Conservation (phyloP, 2,113 vertebrate species). For the Vulpes vulpes region DNA sequence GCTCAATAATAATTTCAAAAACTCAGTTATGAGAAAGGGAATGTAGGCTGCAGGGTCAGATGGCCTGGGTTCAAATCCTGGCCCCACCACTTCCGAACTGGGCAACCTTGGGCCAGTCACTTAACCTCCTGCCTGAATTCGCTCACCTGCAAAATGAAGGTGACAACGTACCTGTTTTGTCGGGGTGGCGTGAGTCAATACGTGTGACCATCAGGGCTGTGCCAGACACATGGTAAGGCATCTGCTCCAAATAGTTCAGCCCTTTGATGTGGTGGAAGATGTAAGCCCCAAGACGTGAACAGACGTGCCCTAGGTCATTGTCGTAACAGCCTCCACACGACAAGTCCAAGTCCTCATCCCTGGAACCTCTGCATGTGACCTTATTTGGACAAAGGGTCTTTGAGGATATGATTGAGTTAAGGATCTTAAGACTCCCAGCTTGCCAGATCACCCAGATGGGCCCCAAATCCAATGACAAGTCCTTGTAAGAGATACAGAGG, state of each 20-base stretch:
- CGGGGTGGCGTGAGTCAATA: not conserved
- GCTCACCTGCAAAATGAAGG: not conserved
- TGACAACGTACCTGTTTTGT: not conserved
- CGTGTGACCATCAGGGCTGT: rapidly evolving
- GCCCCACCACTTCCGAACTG: not conserved
- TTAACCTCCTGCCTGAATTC: not conserved
- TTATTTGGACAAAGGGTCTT: not conserved
- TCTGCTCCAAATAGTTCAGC: not conserved
- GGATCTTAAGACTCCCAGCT: not conserved
- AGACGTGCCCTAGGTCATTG: not conserved
- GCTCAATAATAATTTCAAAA: not conserved
- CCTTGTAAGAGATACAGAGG: not conserved
- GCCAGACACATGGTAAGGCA: not conserved
- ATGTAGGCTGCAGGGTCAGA: no score
- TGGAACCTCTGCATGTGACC: not conserved
- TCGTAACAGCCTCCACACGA: not conserved
- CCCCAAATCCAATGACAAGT: not conserved
- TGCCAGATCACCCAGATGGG: not conserved
- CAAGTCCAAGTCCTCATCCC: not conserved
- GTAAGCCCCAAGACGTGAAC: not conserved
- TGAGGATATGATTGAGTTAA: not conserved
- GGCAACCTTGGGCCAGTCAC: not conserved
- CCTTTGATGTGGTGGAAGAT: not conserved
- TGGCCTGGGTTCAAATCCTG: not conserved
- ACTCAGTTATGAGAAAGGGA: not conserved